Percentiles rank a stretch among this genome's conserved stretches.
Conservation (phyloP, 2,113 vertebrate species). For the Plestiodon gilberti region DNA sequence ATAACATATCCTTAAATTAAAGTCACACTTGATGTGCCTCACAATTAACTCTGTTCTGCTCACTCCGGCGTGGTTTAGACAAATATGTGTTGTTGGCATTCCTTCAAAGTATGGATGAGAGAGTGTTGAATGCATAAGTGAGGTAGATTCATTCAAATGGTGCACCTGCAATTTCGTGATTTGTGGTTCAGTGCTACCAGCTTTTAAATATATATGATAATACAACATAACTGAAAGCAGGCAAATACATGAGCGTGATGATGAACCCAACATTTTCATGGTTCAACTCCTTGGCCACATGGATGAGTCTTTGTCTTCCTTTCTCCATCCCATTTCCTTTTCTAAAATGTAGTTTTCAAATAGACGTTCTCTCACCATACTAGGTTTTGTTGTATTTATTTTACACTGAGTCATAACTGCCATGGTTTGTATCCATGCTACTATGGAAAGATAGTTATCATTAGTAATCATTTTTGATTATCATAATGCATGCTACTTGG, state of each 20-base stretch:
- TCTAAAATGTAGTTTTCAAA: neutral
- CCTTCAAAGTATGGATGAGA: neutral
- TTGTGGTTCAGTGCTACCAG: neutral
- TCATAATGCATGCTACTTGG: neutral
- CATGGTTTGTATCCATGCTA: neutral
- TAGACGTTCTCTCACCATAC: neutral
- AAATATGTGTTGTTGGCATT: neutral
- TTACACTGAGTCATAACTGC: neutral
- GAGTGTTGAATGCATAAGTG: neutral
- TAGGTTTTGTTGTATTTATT: neutral
- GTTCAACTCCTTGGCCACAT: no score
- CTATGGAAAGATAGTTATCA: neutral
- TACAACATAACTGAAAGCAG: neutral
- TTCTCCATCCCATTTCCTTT: neutral
- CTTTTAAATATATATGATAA: neutral
- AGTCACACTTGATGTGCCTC: neutral
- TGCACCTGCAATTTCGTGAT: neutral
- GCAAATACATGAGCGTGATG: neutral
- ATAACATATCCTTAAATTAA: neutral
- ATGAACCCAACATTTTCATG: no score
- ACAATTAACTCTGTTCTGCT: neutral
- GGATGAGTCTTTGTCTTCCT: neutral
- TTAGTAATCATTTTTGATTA: neutral
- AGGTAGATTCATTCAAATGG: neutral
- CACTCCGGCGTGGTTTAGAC: neutral